phyloP scores from a whole-genome alignment of 2,797 vertebrate species.

The Morus bassanus region DNA sequence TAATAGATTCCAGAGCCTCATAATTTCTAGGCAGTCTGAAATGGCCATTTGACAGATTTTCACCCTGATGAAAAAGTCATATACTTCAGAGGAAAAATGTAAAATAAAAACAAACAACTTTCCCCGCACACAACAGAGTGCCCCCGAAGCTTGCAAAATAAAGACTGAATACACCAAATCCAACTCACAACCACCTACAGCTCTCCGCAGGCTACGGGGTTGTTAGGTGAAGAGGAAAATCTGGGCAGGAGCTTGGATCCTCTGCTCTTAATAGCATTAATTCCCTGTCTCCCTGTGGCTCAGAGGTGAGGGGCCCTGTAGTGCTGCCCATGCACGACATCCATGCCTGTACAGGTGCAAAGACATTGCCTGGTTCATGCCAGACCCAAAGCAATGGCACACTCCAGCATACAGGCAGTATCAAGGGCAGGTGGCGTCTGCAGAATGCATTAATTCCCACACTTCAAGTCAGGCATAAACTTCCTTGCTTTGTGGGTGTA shows the following conservation, averaged over 20 bases:
- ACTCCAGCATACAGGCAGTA: not conserved
- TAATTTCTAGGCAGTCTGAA: conserved; percentile 69
- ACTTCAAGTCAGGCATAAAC: not conserved
- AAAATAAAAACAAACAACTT: conserved; percentile 45
- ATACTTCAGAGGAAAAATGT: conserved; percentile 42
- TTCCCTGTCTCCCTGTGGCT: not conserved
- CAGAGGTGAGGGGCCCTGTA: not conserved
- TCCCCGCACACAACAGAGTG: not conserved
- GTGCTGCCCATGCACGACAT: not conserved
- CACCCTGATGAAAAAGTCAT: conserved; percentile 59
- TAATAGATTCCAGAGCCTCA: conserved; percentile 77
- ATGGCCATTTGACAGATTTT: conserved; percentile 75
- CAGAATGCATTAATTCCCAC: not conserved
- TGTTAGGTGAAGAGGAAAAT: not conserved
- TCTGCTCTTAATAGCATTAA: not conserved
- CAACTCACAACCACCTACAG: not conserved
- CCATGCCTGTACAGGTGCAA: not conserved
- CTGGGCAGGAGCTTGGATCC: not conserved
- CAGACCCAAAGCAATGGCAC: not conserved
- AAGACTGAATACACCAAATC: not conserved
- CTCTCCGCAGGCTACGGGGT: not conserved
- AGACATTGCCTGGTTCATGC: not conserved
- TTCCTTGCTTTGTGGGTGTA: not conserved
- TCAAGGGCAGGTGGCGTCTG: not conserved
- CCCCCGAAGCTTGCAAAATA: not conserved